Evolutionary conservation across 2,113 vertebrate genomes (phyloP), one percentile per base, ranked within the genome.

Genomic region (Carlito syrichta): DNA sequence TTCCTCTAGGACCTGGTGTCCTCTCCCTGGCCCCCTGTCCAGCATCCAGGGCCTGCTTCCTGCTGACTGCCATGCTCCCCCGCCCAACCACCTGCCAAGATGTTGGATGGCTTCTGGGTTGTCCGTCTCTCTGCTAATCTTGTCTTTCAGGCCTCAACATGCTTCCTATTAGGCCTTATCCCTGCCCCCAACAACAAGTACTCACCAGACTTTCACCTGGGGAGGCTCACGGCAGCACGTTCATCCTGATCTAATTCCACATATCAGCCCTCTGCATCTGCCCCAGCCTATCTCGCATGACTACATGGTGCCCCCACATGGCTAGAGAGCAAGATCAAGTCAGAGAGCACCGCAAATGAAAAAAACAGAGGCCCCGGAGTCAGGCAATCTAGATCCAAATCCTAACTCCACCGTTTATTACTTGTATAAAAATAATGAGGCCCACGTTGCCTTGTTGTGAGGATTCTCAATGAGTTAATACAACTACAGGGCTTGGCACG

Each of bases 401-500:
- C 90, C 79, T 74, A 71, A 40, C 50, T 82, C 40, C 79, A 89
- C 74, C 84, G 8, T 40, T 66, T 56, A 58, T 74, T 50, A n/a
- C 38, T 91, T 52, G 7, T 88, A 23, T 87, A 89, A 95, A 97
- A 95, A 82, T 89, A 95, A 92, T 12, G 27, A 97, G 50, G 38
- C 30, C 81, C 81, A 56, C 0, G 0, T 32, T 76, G 38, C 76
- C 22, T 95, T 32, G 54, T 32, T 32, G 14, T 58, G 38, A 96
- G 60, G 63, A 89, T 94, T 79, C 63, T 87, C 27, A 0, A 56
- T 77, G 69, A 93, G 54, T 91, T 93, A 89, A 85, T 90, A 85
- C 11, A 62, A 1, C 20, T 40, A 71, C 62, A 40, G 45, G 66
- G 3, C 20, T 96, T 97, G 92, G 96, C 56, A 35, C 16, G 0